Evolutionary conservation across 1,140 invertebrate genomes (phyloP), one percentile per base, ranked within the genome.

Genomic region (Hydropsyche tenuis): DNA sequence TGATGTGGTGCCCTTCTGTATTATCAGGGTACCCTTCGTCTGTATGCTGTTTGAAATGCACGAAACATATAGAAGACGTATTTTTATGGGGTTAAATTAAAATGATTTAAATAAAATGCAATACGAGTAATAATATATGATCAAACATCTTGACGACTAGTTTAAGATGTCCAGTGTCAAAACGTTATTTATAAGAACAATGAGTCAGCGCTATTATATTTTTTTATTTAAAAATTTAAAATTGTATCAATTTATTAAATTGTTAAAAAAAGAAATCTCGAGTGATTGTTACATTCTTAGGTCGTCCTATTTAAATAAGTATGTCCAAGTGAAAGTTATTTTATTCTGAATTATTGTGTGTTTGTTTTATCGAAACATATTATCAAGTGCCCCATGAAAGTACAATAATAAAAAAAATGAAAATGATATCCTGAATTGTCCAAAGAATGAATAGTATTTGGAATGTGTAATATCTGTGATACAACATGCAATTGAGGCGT

Each of bases 41-140:
- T 86, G 85, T 86, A 86, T 86, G 83, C 85, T 85, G 84, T 86
- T 85, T 83, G 85, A 86, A 86, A 86, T 86, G 85, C 85, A 86
- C 85, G 84, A 86, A 86, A 86, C 85, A 85, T 86, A 81, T 85
- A 85, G 85, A 86, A 85, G 85, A 86, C 84, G 81, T 82, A 78
- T 78, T 77, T 75, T 74, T 73, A 77, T 75, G 73, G 76, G 73
- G 73, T 77, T 75, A 60, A 25, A 22, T 60, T 60, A 60, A 60
- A 60, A 75, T 75, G 62, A 75, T 77, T 73, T 46, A 48, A 18
- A 48, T 69, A 77, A 72, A 64, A 56, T 74, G 69, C 75, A 74
- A 73, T 68, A 63, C 48, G 75, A 74, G 74, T 69, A 63, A 70
- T 11, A 18, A 64, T 74, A 68, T 71, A 60, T 60, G 75, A 64